Evolutionary conservation across 2,888 invertebrate genomes (phyloP), one percentile per base, ranked within the genome.

Genomic region (Pandemis corylana): DNA sequence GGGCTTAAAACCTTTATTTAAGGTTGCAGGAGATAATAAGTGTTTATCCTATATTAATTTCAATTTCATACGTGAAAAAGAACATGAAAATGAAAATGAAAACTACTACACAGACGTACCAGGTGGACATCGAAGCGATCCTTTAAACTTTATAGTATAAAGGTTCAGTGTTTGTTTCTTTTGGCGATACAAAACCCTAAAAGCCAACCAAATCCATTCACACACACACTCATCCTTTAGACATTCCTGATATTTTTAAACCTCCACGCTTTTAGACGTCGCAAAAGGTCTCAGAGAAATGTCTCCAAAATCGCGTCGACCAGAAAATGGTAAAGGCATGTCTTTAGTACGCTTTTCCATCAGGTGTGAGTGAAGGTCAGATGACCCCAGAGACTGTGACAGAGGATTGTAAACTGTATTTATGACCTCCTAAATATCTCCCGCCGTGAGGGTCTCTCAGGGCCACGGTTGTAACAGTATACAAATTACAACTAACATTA

Each of bases 341-440:
- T 59, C 42, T 49, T 66, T 72, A 74, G 73, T 68, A 63, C 63
- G 68, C 59, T 70, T 71, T 77, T 75, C 73, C 68, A 79, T 78
- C 79, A 80, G 77, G 77, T 79, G 77, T 68, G 75, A 79, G 72
- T 71, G 75, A 75, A 78, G 78, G 81, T 80, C 78, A 77, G 68
- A 76, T 59, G 61, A 66, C 79, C 78, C 76, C 72, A 76, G 78
- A 78, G 73, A 70, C 61, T 28, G 71, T 73, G 79, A 68, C 74
- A 76, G 72, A 76, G 79, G 72, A 74, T 68, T 80, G 79, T 82
- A 80, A 84, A 80, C 76, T 81, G 78, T 83, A 84, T 85, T 86
- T 85, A 83, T 79, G 79, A 78, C 67, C 75, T 75, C 75, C 79
- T 79, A 81, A 83, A 81, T 80, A 78, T 74, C 77, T 46, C 65